These are phyloP conservation scores for Drosophila pullipes DNA, from an alignment of 2,888 invertebrate species.

Conservation along the genomic window DNA sequence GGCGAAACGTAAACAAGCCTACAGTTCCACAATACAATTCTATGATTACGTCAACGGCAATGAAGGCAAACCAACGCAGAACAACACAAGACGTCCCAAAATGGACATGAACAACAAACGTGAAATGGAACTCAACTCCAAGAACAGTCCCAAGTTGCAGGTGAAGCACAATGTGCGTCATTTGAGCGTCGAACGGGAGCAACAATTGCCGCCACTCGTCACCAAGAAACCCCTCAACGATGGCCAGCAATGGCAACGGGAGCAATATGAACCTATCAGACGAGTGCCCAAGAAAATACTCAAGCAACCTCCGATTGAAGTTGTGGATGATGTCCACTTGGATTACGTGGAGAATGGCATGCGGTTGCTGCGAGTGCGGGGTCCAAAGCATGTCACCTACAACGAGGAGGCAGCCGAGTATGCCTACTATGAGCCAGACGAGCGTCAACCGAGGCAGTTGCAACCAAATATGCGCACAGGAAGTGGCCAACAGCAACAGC, in stretches of 20 bases:
- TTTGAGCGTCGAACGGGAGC: constrained; percentile 62
- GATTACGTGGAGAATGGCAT: constrained; percentile 66
- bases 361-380: constrained; percentile 62
- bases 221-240: constrained; percentile 68
- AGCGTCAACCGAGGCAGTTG: constrained; percentile 40
- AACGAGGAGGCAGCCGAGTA: constrained; percentile 72
- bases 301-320: constrained; percentile 47
- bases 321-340: constrained; percentile 29
- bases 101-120: constrained; percentile 83
- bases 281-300: constrained; percentile 68
- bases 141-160: constrained; percentile 84
- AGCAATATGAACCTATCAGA: constrained; percentile 10
- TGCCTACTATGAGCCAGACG: constrained; percentile 57
- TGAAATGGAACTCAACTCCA: constrained; percentile 82
- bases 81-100: constrained; percentile 76
- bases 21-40: constrained; percentile 84
- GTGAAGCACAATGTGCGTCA: constrained; percentile 78
- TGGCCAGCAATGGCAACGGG: constrained; percentile 26
- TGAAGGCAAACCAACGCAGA: constrained; percentile 64
- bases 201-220: constrained; percentile 19
- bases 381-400: constrained; percentile 75
- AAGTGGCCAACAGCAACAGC: constrained; percentile 61
- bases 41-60: constrained; percentile 81
- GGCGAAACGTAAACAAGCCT: constrained; percentile 79
- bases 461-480: constrained; percentile 77